Conservation (phyloP, 2,797 vertebrate genomes). For the Simalia tracyae region DNA sequence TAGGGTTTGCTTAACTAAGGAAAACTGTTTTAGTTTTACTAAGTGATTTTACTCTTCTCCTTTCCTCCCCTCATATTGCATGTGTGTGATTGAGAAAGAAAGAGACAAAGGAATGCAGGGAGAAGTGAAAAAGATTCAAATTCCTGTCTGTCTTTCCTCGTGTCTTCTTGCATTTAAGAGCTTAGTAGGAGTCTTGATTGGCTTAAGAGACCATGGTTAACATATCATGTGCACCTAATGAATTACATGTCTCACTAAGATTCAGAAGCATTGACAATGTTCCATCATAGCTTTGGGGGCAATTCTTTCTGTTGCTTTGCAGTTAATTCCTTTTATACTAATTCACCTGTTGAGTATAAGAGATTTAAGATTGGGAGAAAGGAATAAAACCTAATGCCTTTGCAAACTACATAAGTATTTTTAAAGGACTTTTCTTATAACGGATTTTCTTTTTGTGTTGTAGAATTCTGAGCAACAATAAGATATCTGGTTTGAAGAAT, state of each 20-base stretch:
- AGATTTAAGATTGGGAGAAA: background rate
- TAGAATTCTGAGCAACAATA: conserved; percentile 97
- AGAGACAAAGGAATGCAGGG: background rate
- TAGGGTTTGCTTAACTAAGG: background rate
- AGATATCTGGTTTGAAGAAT: conserved; percentile 92
- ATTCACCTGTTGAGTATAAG: background rate
- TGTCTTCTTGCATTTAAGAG: background rate
- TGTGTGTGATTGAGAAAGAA: background rate
- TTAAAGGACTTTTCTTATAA: background rate
- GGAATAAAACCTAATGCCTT: background rate
- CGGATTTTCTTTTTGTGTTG: conserved; percentile 55
- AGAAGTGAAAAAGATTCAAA: background rate
- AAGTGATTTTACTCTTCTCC: background rate
- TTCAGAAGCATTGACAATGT: background rate
- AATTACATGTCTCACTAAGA: background rate
- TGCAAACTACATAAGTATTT: background rate
- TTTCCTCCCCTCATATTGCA: background rate
- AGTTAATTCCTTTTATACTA: background rate
- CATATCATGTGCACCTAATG: background rate
- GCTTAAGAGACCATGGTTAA: background rate
- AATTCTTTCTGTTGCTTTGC: background rate
- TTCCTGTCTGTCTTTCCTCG: background rate
- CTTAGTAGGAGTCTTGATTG: background rate
- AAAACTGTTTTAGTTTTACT: background rate
- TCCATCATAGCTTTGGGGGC: background rate